phyloP scores from a whole-genome alignment of 2,797 vertebrate species.

The Erpetoichthys calabaricus region DNA sequence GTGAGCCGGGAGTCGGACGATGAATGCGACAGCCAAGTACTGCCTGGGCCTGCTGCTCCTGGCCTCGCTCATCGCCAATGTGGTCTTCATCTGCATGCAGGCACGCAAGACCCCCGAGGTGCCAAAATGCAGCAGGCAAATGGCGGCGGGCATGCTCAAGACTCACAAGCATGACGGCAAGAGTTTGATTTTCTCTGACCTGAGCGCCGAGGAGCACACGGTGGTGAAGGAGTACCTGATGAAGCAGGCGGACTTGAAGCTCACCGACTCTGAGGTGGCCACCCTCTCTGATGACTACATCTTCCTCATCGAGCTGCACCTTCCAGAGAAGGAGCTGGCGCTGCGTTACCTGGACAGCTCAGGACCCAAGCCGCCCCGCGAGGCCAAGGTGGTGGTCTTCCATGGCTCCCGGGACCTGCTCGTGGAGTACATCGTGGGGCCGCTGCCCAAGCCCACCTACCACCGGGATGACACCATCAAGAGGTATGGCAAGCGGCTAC shows the following conservation, averaged over 20 bases:
- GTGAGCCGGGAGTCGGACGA: not conserved
- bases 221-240: constrained; percentile 58
- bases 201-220: constrained; percentile 45
- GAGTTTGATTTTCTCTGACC: constrained; percentile 61
- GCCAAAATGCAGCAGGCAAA: constrained; percentile 21
- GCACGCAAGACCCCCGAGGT: constrained; percentile 17
- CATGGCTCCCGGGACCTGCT: constrained; percentile 40
- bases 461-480: constrained; percentile 52
- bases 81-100: constrained; percentile 16
- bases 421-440: constrained; percentile 69
- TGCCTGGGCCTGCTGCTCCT: constrained; percentile 7
- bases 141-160: not conserved
- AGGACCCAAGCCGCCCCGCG: constrained; percentile 38
- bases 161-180: constrained; percentile 31
- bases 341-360: constrained; percentile 50
- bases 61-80: constrained; percentile 10
- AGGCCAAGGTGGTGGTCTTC: constrained; percentile 65
- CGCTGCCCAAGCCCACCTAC: constrained; percentile 36
- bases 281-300: constrained; percentile 54
- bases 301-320: constrained; percentile 57
- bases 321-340: constrained; percentile 55
- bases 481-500: constrained; percentile 42
- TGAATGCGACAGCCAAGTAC: constrained; percentile 15
- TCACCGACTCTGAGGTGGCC: constrained; percentile 46
- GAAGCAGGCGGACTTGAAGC: constrained; percentile 28